Evolutionary conservation across 2,888 invertebrate species (phyloP).

Genomic region (Gymnocheta viridis): DNA sequence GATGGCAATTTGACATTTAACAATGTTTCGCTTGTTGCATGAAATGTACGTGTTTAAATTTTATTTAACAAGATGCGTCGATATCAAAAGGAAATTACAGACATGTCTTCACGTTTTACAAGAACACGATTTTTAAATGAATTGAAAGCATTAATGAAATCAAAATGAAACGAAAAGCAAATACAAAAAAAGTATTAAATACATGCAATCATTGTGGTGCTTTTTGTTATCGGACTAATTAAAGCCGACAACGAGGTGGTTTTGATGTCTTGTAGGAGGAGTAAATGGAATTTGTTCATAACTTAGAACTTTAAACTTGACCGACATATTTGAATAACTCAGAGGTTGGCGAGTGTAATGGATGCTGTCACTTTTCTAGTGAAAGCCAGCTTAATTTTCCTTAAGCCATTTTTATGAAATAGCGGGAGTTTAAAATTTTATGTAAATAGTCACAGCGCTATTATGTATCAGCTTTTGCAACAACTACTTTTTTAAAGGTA

Average conservation of each 20-base stretch:
- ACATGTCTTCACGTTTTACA: conserved; percentile 59
- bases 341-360: neutral
- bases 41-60: conserved; percentile 62
- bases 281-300: neutral
- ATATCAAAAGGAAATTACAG: conserved; percentile 57
- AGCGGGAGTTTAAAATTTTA: too few relatives aligned
- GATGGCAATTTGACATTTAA: conserved; percentile 60
- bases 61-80: conserved; percentile 61
- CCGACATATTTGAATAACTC: neutral
- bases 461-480: too few relatives aligned
- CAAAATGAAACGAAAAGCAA: neutral
- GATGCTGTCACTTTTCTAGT: neutral
- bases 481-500: too few relatives aligned
- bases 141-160: conserved; percentile 14
- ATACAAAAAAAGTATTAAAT: conserved; percentile 11
- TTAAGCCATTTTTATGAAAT: too few relatives aligned
- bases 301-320: neutral
- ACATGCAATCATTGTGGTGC: neutral
- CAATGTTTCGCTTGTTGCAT: conserved; percentile 61
- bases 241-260: conserved; percentile 7
- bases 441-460: too few relatives aligned
- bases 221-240: conserved; percentile 32
- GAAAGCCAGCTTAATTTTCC: too few relatives aligned
- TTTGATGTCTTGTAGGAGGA: neutral
- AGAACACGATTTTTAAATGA: conserved; percentile 61